A percentile compares a stretch with the other conserved stretches of the same genome.
Evolutionary conservation across 1,140 invertebrate species (phyloP).

Genomic region (Aricia agestis): DNA sequence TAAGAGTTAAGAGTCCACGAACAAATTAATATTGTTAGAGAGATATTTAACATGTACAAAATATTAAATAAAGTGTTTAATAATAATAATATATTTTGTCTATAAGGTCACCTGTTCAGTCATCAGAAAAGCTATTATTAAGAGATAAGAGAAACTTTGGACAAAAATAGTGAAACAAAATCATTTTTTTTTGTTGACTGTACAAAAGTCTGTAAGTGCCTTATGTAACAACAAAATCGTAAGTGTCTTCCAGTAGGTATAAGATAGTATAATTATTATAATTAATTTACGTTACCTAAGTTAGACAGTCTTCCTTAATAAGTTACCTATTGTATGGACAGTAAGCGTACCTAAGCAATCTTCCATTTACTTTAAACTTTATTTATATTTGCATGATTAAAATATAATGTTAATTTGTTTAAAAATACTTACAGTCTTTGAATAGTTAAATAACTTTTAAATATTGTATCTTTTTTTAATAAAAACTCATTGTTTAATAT

Average conservation of each 20-base stretch:
- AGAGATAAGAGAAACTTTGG: no score
- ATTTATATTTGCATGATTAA: not conserved
- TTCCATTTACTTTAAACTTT: not conserved
- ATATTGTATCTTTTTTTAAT: no score
- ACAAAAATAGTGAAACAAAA: no score
- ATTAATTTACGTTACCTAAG: conserved; percentile 40
- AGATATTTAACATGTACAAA: not conserved
- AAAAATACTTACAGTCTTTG: not conserved
- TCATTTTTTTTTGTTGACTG: not conserved
- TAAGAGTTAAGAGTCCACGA: not conserved
- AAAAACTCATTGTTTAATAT: not conserved
- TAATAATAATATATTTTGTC: not conserved
- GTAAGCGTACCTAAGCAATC: conserved; percentile 22
- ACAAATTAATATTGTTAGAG: not conserved
- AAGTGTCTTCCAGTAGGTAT: conserved; percentile 50
- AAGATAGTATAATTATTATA: conserved; percentile 18
- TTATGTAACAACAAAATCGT: conserved; percentile 70
- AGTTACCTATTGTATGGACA: conserved; percentile 49
- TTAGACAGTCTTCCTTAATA: conserved; percentile 45
- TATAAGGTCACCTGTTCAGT: not conserved
- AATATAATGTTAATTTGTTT: not conserved
- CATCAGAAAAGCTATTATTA: not conserved
- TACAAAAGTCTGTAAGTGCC: conserved; percentile 35
- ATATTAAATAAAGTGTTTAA: not conserved
- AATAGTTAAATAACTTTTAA: no score